phyloP scores from a whole-genome alignment of 2,113 vertebrate genomes.

The Lampris megalopsis region DNA sequence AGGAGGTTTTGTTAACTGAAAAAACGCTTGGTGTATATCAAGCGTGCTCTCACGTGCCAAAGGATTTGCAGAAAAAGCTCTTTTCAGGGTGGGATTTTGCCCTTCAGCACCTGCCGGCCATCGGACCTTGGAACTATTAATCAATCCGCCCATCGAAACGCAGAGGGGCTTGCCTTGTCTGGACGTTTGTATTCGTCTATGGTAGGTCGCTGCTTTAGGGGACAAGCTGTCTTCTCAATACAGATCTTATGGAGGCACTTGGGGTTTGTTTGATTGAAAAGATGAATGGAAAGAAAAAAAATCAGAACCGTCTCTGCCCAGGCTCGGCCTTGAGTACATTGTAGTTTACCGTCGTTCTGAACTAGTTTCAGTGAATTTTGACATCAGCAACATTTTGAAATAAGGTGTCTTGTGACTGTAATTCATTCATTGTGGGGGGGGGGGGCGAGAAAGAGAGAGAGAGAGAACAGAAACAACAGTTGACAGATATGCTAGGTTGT shows the following conservation, averaged over 20 bases:
- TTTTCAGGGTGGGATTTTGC: slow-evolving; percentile 29
- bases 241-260: neutral
- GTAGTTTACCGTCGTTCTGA: neutral
- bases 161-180: neutral
- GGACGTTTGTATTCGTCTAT: slow-evolving; percentile 46
- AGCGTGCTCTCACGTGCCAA: slow-evolving; percentile 11
- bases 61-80: slow-evolving; percentile 15
- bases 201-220: slow-evolving; percentile 51
- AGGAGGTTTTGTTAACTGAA: slow-evolving; percentile 26
- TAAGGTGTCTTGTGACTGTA: neutral
- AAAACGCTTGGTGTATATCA: slow-evolving; percentile 2
- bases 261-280: neutral
- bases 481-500: neutral
- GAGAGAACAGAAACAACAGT: neutral
- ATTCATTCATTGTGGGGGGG: slow-evolving; percentile 15
- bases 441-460: neutral
- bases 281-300: neutral
- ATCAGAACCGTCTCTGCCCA: neutral
- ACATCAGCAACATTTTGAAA: neutral
- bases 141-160: slow-evolving; percentile 25
- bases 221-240: neutral
- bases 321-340: neutral
- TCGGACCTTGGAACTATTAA: slow-evolving; percentile 53
- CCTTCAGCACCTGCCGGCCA: slow-evolving; percentile 31
- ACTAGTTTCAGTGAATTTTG: neutral